Evolutionary conservation across 1,140 invertebrate species (phyloP).

Genomic region (Bombus vancouverensis): DNA sequence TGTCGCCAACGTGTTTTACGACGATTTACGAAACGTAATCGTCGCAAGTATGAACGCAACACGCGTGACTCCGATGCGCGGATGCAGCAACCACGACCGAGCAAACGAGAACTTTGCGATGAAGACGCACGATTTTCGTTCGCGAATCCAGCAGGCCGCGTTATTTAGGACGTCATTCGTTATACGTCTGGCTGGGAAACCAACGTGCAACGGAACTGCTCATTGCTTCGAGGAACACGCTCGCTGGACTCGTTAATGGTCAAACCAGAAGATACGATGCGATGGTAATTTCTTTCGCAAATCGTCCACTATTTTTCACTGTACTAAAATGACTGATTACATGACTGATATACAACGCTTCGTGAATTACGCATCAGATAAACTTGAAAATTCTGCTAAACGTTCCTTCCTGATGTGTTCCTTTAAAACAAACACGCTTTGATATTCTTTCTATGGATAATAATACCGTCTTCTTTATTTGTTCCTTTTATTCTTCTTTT

Average conservation of each 20-base stretch:
- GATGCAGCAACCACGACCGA: conserved; percentile 15
- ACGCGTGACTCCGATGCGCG: conserved; percentile 44
- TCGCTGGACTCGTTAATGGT: neutral
- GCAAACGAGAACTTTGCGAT: conserved; percentile 58
- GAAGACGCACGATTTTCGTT: conserved; percentile 71
- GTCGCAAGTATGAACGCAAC: conserved; percentile 60
- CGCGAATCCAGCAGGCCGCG: conserved; percentile 69
- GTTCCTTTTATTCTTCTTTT: too few species aligned
- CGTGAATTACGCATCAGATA: conserved; percentile 8
- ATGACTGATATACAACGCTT: neutral
- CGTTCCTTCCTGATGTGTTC: neutral
- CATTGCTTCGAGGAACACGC: conserved; percentile 1
- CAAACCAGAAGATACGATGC: neutral
- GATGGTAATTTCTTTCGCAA: conserved; percentile 2
- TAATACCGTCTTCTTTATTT: neutral
- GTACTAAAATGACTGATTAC: neutral
- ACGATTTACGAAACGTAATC: conserved; percentile 72
- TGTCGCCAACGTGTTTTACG: conserved; percentile 66
- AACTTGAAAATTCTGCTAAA: neutral
- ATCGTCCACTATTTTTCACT: conserved; percentile 9
- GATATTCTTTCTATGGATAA: neutral
- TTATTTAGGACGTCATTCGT: conserved; percentile 75
- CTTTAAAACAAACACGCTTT: neutral
- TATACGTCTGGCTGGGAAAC: conserved; percentile 41
- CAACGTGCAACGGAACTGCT: conserved; percentile 9